Evolutionary conservation across 2,888 invertebrate species (phyloP), one percentile per base, ranked within the genome.

Genomic region (Unio pictorum): DNA sequence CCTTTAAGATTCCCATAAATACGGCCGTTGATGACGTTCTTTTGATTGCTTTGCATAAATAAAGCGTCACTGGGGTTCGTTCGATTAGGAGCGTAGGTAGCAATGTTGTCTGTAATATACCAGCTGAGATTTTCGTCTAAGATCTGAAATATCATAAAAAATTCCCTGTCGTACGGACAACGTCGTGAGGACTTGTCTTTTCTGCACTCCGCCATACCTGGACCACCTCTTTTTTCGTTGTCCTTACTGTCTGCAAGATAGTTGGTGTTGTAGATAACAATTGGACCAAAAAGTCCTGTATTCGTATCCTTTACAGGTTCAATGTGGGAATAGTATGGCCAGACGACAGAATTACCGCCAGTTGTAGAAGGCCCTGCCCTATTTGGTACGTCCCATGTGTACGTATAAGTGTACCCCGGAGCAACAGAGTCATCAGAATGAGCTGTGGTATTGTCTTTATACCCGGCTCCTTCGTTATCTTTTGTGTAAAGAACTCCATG

Each of bases 301-400:
- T 79, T 70, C 7, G 77, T 70, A 63, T 83, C 83, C 61, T 64
- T 76, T 8, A 71, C 68, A 8, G 75, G 67, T 59, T 83, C 80
- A 0, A 80, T 76, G n/a, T 75, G 76, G 20, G 83, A 83, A 30
- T 77, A 75, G 61, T 83, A 83, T 54, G 75, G 66, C 67, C 72
- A 76, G 11, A 75, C 79, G 0, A 74, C 59, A 57, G 81, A 83
- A n/a, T 78, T 66, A 1, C 68, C 61, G 64, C 79, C 80, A 18
- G 68, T 45, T n/a, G 63, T 58, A 6, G 75, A 72, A 1, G 76
- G 76, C 17, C 59, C 61, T 18, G 57, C 45, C 7, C 61, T 56
- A 3, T 62, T 45, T 6, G 75, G 68, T 11, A 79, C 72, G 28
- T 63, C 55, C 57, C 71, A 81, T 17, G 59, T 66, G 61, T 81